Base-by-base conservation (phyloP, 2,797 vertebrate species). In the Phalanger gymnotis region DNA sequence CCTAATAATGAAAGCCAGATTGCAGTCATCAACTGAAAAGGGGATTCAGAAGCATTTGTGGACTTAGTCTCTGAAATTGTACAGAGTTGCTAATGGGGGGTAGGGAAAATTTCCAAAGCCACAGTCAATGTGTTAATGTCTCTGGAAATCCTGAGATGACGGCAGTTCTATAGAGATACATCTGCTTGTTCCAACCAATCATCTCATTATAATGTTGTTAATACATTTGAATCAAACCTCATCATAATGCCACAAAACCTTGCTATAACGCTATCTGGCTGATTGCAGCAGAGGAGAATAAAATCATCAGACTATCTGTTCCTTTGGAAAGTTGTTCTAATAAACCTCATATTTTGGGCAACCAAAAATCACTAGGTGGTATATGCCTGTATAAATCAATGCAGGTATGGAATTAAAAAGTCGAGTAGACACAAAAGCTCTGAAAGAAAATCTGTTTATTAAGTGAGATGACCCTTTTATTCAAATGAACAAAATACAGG, bases 1-100 rank as follows among this genome's bases (percentile, higher is more conserved):
- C 96, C 94, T 98, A 97, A 96, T 98, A 98, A 98, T 97, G 97
- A 97, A 98, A 97, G 94, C 98, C 98, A 97, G 96, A 98, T 52
- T 98, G 96, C 96, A 94, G 96, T 96, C 96, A 95, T 95, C 95
- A 95, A 58, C 91, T 2, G 96, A 97, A 98, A 98, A 61, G 92
- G 66, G 0, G 19, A 95, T 98, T 97, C 97, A 96, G 96, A 95
- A 93, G 95, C 98, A 96, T 96, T 95, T 96, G 92, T 98, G 97
- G 96, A 95, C 96, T 97, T 94, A 93, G 96, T 92, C 90, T 58
- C 93, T 7, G 28, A 92, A 93, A 94, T 90, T 30, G 28, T 93
- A 91, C 90, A 92, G 91, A 97, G 61, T 66, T 94, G 96, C 55
- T 96, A 97, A 97, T 92, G 97, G 90, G 40, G 92, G 96, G 73